Conservation (phyloP, 2,113 vertebrate genomes). For the Rhizomys pruinosus region DNA sequence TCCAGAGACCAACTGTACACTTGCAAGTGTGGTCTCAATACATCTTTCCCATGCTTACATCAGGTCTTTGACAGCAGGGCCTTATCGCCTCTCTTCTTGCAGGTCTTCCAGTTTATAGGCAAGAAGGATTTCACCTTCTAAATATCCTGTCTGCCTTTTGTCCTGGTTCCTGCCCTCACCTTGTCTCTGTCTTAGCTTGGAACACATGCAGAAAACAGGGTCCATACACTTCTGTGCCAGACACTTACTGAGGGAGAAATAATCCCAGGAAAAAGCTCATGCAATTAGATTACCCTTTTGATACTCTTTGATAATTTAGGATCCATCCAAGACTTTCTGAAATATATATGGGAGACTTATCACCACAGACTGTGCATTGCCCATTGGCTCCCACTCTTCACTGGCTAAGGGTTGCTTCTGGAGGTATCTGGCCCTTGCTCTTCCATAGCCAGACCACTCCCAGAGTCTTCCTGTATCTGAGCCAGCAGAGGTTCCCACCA, state of each 20-base stretch:
- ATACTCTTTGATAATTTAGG: not conserved
- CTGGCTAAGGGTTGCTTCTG: not conserved
- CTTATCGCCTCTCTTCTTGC: no score
- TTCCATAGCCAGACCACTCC: not conserved
- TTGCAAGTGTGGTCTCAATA: no score
- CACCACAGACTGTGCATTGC: not conserved
- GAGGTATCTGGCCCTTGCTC: not conserved
- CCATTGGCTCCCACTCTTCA: no score
- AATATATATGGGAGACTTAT: not conserved
- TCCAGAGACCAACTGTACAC: no score
- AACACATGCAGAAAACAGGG: not conserved
- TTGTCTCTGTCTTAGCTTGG: not conserved
- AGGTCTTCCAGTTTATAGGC: no score
- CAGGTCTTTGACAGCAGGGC: no score
- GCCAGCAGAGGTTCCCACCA: not conserved
- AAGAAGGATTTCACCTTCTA: no score
- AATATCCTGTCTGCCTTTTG: not conserved
- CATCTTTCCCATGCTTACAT: no score
- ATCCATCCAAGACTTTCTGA: not conserved
- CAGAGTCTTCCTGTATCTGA: not conserved
- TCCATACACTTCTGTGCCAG: not conserved
- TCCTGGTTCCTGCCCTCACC: not conserved
- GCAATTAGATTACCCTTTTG: fast-evolving
- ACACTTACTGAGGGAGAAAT: not conserved
- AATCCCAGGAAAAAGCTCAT: not conserved